phyloP scores from a whole-genome alignment of 1,140 invertebrate species.

The Atta colombica region DNA sequence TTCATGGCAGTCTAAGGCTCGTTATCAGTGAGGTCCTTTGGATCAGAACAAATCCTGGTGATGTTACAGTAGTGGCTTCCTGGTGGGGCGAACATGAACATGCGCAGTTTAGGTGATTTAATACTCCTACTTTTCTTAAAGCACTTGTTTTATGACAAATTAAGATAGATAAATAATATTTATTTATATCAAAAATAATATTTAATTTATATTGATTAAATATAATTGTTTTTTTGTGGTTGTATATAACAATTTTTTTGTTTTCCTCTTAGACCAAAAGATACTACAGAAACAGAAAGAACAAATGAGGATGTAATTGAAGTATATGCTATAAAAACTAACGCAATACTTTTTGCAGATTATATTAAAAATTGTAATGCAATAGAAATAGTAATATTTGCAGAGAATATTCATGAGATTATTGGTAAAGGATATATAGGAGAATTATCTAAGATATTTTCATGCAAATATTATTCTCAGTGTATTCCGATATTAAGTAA shows the following conservation, averaged over 20 bases:
- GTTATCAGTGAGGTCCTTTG: conserved; percentile 82
- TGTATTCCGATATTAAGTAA: conserved; percentile 79
- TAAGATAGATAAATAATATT: too few relatives aligned
- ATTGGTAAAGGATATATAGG: conserved; percentile 78
- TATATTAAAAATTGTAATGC: conserved; percentile 83
- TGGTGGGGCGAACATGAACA: conserved; percentile 84
- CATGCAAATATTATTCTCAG: conserved; percentile 73
- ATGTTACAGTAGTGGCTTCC: conserved; percentile 79
- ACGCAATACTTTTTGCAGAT: conserved; percentile 80
- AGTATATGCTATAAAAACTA: conserved; percentile 82
- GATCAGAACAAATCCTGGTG: conserved; percentile 76
- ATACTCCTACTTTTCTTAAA: conserved; percentile 13
- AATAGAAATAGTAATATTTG: conserved; percentile 78
- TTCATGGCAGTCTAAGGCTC: conserved; percentile 81
- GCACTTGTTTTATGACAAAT: background rate
- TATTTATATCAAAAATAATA: too few relatives aligned
- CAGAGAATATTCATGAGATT: conserved; percentile 74
- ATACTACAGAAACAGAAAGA: conserved; percentile 67
- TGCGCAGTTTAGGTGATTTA: conserved; percentile 81
- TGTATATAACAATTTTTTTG: background rate
- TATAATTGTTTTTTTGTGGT: background rate
- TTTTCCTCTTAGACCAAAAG: conserved; percentile 74
- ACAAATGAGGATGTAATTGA: conserved; percentile 71
- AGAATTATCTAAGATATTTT: conserved; percentile 79
- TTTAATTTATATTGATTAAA: background rate